These are phyloP conservation scores for Gymnorhina tibicen DNA, from an alignment of 2,113 vertebrate species.

Conservation along the genomic window DNA sequence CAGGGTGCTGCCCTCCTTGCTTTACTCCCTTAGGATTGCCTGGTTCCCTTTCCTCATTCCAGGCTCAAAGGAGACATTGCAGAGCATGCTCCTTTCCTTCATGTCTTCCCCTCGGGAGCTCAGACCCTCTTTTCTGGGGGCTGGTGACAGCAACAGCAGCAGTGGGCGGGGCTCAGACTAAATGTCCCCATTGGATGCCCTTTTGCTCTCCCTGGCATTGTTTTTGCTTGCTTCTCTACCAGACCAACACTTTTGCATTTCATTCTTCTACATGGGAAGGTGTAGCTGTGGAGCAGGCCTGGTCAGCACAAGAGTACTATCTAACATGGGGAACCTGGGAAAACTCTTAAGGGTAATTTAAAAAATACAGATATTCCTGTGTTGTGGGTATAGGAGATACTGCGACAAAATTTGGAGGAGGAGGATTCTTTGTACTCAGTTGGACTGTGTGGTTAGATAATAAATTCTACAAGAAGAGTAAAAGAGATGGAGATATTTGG, in stretches of 20 bases:
- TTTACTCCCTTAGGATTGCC: neutral
- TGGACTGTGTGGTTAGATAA: neutral
- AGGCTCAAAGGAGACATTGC: neutral
- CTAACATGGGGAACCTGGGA: neutral
- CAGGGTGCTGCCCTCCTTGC: neutral
- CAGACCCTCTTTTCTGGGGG: neutral
- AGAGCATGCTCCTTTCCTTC: neutral
- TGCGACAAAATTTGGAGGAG: neutral
- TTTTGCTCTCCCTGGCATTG: neutral
- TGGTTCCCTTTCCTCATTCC: neutral
- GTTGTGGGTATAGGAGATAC: neutral
- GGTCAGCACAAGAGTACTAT: neutral
- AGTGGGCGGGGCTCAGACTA: neutral
- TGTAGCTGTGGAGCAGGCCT: neutral
- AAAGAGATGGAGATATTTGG: neutral
- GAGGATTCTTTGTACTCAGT: neutral
- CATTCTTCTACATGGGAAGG: neutral
- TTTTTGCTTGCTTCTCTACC: neutral
- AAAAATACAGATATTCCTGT: neutral
- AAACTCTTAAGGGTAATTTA: neutral
- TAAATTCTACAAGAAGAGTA: neutral
- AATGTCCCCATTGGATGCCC: neutral
- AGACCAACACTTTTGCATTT: neutral
- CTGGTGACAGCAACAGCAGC: neutral
- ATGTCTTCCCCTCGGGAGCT: neutral